Evolutionary conservation across 2,113 vertebrate genomes (phyloP).

Genomic region (Lepisosteus osseus): DNA sequence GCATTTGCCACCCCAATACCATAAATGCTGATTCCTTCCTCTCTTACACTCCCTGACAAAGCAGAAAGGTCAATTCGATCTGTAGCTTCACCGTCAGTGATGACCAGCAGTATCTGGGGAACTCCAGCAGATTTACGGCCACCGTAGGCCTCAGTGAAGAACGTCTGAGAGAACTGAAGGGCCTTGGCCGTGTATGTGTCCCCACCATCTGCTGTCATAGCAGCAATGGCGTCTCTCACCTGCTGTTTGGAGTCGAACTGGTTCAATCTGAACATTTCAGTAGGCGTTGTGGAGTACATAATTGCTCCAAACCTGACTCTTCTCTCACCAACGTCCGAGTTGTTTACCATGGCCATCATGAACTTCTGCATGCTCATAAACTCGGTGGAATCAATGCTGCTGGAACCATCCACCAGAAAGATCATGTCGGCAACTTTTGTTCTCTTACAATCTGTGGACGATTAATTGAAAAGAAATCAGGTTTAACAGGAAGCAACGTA

Average conservation of each 20-base stretch:
- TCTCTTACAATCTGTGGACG: constrained; percentile 48
- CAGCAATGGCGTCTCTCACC: constrained; percentile 36
- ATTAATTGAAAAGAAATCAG: no score
- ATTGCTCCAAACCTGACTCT: constrained; percentile 56
- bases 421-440: constrained; percentile 58
- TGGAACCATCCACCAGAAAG: constrained; percentile 60
- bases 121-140: constrained; percentile 45
- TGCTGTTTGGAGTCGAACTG: constrained; percentile 26
- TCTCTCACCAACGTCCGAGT: constrained; percentile 48
- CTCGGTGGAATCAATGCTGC: constrained; percentile 40
- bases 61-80: constrained; percentile 33
- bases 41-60: constrained; percentile 37
- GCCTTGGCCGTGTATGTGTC: constrained; percentile 44
- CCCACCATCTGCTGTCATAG: constrained; percentile 26
- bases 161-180: constrained; percentile 37
- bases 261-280: constrained; percentile 46
- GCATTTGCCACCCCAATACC: constrained; percentile 51
- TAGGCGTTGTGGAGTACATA: constrained; percentile 46
- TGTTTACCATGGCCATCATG: constrained; percentile 52
- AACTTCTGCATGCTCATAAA: constrained; percentile 58
- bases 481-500: no score
- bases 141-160: constrained; percentile 42
- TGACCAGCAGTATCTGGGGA: constrained; percentile 56
- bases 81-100: constrained; percentile 54
- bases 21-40: constrained; percentile 46